phyloP scores from a whole-genome alignment of 2,888 invertebrate species.

The Mactromeris polynyma region DNA sequence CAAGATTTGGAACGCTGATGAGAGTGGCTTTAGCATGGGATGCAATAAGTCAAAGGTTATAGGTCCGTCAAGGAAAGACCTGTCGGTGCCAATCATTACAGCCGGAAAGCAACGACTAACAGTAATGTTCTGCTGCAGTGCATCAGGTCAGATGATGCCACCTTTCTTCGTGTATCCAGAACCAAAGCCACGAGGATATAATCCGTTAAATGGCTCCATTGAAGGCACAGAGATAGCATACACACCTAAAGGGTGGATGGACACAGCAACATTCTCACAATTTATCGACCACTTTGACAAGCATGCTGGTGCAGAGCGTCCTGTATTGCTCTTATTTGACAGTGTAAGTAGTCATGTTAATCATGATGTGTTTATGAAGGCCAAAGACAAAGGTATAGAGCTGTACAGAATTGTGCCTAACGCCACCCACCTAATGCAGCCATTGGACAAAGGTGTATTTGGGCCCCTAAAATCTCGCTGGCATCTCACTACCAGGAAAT shows the following conservation, averaged over 20 bases:
- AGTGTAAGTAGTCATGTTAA: constrained; percentile 45
- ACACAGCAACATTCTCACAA: constrained; percentile 28
- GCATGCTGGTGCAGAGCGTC: constrained; percentile 45
- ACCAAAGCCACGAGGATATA: constrained; percentile 46
- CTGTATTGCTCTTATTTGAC: constrained; percentile 47
- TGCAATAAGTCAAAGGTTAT: constrained; percentile 37
- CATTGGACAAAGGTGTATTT: constrained; percentile 60
- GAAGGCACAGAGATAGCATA: constrained; percentile 42
- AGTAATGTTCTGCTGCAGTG: constrained; percentile 59
- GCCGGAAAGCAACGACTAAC: constrained; percentile 46
- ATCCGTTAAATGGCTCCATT: constrained; percentile 46
- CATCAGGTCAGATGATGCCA: constrained; percentile 47
- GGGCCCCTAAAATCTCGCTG: constrained; percentile 50
- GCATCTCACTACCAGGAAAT: constrained; percentile 23
- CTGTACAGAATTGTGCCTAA: constrained; percentile 55
- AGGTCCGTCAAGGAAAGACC: constrained; percentile 33
- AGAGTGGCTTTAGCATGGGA: constrained; percentile 42
- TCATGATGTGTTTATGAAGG: constrained; percentile 15
- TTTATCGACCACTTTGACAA: constrained; percentile 53
- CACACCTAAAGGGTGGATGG: constrained; percentile 62
- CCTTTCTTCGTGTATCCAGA: constrained; percentile 53
- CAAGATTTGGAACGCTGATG: constrained; percentile 42
- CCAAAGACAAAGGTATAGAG: constrained; percentile 45
- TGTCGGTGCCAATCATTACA: constrained; percentile 33
- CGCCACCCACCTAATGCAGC: constrained; percentile 63